These are phyloP conservation scores for Heterodera carotae DNA, from an alignment of 1,140 invertebrate species.

Conservation along the genomic window DNA sequence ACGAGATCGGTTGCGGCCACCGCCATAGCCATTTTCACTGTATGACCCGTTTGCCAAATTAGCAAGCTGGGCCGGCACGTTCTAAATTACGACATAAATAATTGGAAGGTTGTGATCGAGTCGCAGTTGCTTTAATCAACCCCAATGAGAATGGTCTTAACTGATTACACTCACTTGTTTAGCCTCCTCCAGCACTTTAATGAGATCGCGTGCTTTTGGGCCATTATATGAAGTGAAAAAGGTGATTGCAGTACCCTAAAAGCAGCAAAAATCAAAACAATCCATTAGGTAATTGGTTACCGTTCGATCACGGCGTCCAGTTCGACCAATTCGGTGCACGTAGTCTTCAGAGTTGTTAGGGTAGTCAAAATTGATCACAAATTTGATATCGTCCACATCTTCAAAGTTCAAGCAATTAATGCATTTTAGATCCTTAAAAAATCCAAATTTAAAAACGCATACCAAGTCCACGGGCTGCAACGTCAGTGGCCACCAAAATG, in stretches of 20 bases:
- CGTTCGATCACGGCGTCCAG: slow-evolving; percentile 11
- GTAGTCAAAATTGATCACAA: slow-evolving; percentile 99
- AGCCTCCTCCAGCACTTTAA: slow-evolving; percentile 60
- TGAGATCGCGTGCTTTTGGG: slow-evolving; percentile 57
- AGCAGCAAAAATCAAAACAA: slow-evolving; percentile 2
- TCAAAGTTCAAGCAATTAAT: slow-evolving; percentile 15
- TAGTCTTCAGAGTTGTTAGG: slow-evolving; percentile 97
- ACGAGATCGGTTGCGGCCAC: background rate
- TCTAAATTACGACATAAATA: background rate
- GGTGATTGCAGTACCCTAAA: slow-evolving; percentile 87
- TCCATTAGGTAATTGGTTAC: background rate
- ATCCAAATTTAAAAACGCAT: background rate
- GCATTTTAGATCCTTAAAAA: background rate
- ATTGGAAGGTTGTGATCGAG: slow-evolving; percentile 13
- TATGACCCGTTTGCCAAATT: slow-evolving; percentile 27
- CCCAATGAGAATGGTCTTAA: too few relatives aligned
- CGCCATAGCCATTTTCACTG: background rate
- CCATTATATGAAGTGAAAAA: slow-evolving; percentile 92
- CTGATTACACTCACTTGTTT: slow-evolving; percentile 42
- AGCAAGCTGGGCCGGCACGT: slow-evolving; percentile 26
- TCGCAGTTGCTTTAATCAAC: too few relatives aligned
- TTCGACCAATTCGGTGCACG: slow-evolving; percentile 82
- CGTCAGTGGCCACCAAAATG: slow-evolving; percentile 91
- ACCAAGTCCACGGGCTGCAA: slow-evolving; percentile 97
- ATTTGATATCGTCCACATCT: slow-evolving; percentile 98